A percentile compares a stretch with the other conserved stretches of the same genome.
phyloP scores from a whole-genome alignment of 2,888 invertebrate species.

The Erynnis tages region DNA sequence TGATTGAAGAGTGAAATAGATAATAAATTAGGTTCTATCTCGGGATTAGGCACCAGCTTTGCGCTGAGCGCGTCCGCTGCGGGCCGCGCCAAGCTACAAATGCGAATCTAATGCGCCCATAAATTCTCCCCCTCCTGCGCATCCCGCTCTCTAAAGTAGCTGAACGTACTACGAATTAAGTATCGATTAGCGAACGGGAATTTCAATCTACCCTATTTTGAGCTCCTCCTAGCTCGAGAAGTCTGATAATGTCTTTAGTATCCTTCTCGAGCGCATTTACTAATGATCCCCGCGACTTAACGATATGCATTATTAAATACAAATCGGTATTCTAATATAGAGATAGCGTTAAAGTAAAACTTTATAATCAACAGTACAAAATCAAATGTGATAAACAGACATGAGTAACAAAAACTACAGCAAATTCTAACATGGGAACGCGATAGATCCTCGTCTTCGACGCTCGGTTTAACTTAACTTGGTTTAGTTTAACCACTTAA shows the following conservation, averaged over 20 bases:
- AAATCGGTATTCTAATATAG: neutral
- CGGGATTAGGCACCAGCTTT: constrained; percentile 26
- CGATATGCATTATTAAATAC: neutral
- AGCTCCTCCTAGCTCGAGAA: constrained; percentile 5
- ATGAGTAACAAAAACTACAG: neutral
- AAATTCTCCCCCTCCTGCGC: constrained; percentile 59
- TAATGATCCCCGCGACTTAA: constrained; percentile 5
- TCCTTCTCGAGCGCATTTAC: constrained; percentile 4
- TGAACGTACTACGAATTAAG: constrained; percentile 63
- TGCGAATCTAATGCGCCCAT: constrained; percentile 70
- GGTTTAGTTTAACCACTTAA: constrained; percentile 1
- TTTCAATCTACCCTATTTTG: constrained; percentile 46
- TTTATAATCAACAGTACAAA: neutral
- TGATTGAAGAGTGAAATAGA: constrained; percentile 22
- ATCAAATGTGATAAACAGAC: no score
- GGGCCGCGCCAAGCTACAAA: constrained; percentile 30
- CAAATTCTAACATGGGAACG: no score
- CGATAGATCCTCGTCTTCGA: neutral
- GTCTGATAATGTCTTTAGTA: constrained; percentile 13
- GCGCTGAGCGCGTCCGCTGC: constrained; percentile 25
- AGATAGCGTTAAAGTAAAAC: neutral
- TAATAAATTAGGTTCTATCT: constrained; percentile 28
- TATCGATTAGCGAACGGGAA: constrained; percentile 65
- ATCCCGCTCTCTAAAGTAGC: constrained; percentile 50
- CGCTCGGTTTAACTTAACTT: constrained; percentile 2